These are phyloP conservation scores for Mongoloraphidia duomilia DNA, from an alignment of 2,888 invertebrate species.

Conservation along the genomic window DNA sequence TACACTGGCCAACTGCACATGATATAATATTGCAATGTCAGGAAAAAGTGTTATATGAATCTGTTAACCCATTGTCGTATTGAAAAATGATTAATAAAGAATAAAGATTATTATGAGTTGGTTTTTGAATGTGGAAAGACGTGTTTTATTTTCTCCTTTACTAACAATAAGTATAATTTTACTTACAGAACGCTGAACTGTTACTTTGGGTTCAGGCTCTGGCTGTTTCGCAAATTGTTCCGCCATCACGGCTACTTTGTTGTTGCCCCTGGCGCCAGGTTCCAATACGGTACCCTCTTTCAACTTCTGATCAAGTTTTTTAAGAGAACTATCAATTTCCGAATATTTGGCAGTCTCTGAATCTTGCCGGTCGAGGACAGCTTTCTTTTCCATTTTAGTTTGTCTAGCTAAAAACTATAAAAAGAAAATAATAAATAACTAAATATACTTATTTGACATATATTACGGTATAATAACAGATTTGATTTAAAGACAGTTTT, in stretches of 20 bases:
- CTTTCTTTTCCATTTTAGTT: slow-evolving; percentile 53
- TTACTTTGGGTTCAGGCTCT: slow-evolving; percentile 34
- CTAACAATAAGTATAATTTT: slow-evolving; percentile 9
- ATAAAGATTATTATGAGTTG: no score
- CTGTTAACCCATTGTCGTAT: no score
- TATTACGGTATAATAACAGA: no score
- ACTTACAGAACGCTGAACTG: slow-evolving; percentile 38
- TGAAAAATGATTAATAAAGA: no score
- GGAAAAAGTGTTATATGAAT: no score
- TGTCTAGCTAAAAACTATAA: slow-evolving; percentile 48
- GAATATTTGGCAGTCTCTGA: slow-evolving; percentile 48
- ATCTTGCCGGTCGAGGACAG: slow-evolving; percentile 38
- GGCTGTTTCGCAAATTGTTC: slow-evolving; percentile 53
- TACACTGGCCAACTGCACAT: no score
- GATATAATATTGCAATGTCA: no score
- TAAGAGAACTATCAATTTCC: slow-evolving; percentile 57
- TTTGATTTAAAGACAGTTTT: no score
- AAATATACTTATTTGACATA: not conserved
- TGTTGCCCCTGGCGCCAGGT: slow-evolving; percentile 43
- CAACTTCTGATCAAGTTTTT: slow-evolving; percentile 54
- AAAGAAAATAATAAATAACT: slow-evolving; percentile 12
- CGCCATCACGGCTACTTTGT: slow-evolving; percentile 79
- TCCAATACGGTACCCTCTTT: slow-evolving; percentile 64
- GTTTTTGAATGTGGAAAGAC: no score
- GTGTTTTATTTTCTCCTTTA: no score